A percentile compares a stretch with the other conserved stretches of the same genome.
These are phyloP conservation scores for Plemyria rubiginata DNA, from an alignment of 2,888 invertebrate species.

Conservation along the genomic window DNA sequence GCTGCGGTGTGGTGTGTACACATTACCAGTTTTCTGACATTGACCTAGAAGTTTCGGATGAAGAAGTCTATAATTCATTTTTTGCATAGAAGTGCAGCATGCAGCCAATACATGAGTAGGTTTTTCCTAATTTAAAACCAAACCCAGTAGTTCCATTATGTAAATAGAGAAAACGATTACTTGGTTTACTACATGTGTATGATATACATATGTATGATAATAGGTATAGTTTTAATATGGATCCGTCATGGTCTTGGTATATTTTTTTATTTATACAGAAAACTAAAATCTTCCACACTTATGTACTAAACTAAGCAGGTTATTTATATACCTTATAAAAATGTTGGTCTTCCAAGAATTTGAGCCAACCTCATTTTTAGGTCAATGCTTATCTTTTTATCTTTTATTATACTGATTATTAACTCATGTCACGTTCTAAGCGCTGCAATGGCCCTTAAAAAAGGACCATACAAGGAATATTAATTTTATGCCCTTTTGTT, in stretches of 20 bases:
- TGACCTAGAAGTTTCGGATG: slow-evolving; percentile 28
- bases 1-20: slow-evolving; percentile 4
- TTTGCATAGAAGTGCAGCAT: slow-evolving; percentile 8
- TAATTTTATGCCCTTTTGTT: slow-evolving; percentile 16
- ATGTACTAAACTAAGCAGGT: neutral
- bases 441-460: slow-evolving; percentile 15
- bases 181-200: too few relatives aligned
- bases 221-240: too few relatives aligned
- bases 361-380: neutral
- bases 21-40: slow-evolving; percentile 27
- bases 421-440: slow-evolving; percentile 8
- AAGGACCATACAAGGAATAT: slow-evolving; percentile 16
- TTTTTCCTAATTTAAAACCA: neutral
- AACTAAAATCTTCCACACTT: too few relatives aligned
- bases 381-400: slow-evolving; percentile 16
- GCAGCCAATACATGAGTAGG: neutral
- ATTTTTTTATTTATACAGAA: too few relatives aligned
- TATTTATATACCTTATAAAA: too few relatives aligned
- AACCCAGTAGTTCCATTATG: too few relatives aligned
- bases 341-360: neutral
- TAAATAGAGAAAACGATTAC: too few relatives aligned
- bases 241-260: too few relatives aligned
- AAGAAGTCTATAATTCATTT: slow-evolving; percentile 6
- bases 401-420: slow-evolving; percentile 1
- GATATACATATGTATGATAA: too few relatives aligned